Evolutionary conservation across 2,888 invertebrate species (phyloP).

Genomic region (Lasius fuliginosus): DNA sequence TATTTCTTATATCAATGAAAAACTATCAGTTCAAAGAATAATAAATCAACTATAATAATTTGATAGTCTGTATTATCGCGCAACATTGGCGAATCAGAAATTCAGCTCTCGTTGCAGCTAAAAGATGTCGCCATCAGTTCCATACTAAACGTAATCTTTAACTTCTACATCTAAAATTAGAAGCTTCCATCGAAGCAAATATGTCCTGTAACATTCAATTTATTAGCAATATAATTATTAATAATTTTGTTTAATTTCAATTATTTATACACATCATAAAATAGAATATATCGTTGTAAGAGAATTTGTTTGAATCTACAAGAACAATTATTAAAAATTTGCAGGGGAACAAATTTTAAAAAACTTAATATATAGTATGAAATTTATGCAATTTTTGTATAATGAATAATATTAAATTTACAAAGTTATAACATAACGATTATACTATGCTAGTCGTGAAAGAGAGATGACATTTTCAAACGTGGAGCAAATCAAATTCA

Average conservation of each 20-base stretch:
- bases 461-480: conserved; percentile 24
- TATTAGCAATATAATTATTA: not conserved
- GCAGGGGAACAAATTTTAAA: not conserved
- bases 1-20: not conserved
- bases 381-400: not conserved
- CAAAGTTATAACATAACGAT: not conserved
- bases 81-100: conserved; percentile 32
- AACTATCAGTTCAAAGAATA: not conserved
- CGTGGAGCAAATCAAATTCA: conserved; percentile 41
- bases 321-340: conserved; percentile 15
- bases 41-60: not conserved
- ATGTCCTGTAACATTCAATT: not conserved
- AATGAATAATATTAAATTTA: conserved; percentile 22
- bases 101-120: conserved; percentile 37
- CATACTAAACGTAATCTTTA: not conserved
- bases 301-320: not conserved
- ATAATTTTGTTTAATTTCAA: not conserved
- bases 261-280: conserved; percentile 16
- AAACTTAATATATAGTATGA: not conserved
- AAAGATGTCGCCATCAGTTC: conserved; percentile 54
- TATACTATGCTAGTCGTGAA: not conserved
- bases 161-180: not conserved
- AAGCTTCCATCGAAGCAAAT: not conserved
- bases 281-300: not conserved
- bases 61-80: conserved; percentile 28